A percentile compares a stretch with the other conserved stretches of the same genome.
Conservation (phyloP, 2,113 vertebrate species). For the Pongo pygmaeus region DNA sequence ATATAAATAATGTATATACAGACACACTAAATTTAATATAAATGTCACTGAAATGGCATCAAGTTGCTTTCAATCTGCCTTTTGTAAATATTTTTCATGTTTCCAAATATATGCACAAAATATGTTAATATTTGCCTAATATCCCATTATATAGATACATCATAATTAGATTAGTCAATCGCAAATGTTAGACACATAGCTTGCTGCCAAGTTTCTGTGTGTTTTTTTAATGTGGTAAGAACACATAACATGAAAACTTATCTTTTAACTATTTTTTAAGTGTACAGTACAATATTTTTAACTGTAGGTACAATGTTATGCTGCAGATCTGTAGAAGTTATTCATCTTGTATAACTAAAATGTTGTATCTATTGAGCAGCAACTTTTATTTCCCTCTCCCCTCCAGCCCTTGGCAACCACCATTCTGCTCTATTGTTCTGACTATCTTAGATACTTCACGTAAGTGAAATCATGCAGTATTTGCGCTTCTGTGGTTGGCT, state of each 20-base stretch:
- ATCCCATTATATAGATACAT: not conserved
- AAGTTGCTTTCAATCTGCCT: not conserved
- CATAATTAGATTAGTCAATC: not conserved
- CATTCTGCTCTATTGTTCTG: not conserved
- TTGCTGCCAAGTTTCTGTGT: not conserved
- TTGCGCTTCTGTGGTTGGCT: not conserved
- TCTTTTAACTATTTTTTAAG: not conserved
- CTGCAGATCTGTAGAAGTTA: not conserved
- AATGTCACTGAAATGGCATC: not conserved
- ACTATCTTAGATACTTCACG: not conserved
- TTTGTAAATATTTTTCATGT: not conserved
- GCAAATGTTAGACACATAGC: not conserved
- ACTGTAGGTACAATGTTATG: not conserved
- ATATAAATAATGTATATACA: not conserved
- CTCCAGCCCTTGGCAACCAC: not conserved
- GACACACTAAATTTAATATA: not conserved
- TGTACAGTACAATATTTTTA: not conserved
- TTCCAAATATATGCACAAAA: not conserved
- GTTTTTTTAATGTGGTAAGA: not conserved
- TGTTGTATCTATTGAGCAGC: not conserved
- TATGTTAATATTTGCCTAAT: not conserved
- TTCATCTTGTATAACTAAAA: not conserved
- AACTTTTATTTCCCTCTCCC: no score
- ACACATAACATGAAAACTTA: no score
- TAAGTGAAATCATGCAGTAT: not conserved